phyloP scores from a whole-genome alignment of 2,113 vertebrate species.

The Gallinago paraguaiae region DNA sequence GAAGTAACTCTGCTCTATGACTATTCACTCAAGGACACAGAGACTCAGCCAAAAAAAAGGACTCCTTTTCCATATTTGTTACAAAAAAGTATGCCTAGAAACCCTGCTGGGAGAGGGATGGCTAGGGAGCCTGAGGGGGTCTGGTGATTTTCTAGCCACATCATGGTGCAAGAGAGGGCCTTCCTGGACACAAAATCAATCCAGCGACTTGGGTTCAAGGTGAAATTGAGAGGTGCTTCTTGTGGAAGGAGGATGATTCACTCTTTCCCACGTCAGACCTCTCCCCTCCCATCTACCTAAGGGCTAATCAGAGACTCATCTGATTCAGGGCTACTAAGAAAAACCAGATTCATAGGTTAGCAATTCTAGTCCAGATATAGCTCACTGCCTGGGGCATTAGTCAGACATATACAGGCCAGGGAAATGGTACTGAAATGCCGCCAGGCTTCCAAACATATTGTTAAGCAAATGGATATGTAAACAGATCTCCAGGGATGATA shows the following conservation, averaged over 20 bases:
- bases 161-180: neutral
- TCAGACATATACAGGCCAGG: neutral
- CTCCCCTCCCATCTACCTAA: neutral
- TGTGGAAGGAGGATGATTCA: neutral
- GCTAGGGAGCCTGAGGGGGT: neutral
- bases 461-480: constrained; percentile 30
- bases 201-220: neutral
- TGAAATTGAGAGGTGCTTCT: neutral
- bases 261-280: neutral
- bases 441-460: neutral
- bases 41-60: neutral
- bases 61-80: neutral
- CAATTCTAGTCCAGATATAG: constrained; percentile 1
- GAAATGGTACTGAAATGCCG: constrained; percentile 3
- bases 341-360: neutral
- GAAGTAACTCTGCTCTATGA: neutral
- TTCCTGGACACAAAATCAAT: neutral
- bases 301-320: neutral
- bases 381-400: neutral
- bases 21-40: neutral
- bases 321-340: neutral
- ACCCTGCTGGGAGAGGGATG: neutral
- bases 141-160: neutral
- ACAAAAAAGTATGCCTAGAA: neutral
- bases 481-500: constrained; percentile 8